These are phyloP conservation scores for Thamnaconus septentrionalis DNA, from an alignment of 2,113 vertebrate species.

Conservation along the genomic window DNA sequence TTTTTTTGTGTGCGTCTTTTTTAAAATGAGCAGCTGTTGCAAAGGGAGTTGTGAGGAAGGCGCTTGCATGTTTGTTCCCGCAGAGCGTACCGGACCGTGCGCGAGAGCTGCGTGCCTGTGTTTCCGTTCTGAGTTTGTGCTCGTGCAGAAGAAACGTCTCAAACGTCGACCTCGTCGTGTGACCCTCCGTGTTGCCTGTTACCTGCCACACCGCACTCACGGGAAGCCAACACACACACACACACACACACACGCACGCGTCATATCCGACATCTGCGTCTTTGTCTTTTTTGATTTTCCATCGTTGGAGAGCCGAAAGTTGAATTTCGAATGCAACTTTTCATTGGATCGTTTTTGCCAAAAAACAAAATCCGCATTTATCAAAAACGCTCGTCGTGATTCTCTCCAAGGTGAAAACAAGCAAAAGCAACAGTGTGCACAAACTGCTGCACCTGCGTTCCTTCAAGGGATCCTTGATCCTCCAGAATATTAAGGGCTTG, in stretches of 20 bases:
- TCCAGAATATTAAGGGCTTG: conserved; percentile 58
- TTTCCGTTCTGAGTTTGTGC: neutral
- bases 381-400: too few species aligned
- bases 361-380: too few species aligned
- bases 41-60: conserved; percentile 43
- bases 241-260: too few species aligned
- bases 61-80: conserved; percentile 45
- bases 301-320: too few species aligned
- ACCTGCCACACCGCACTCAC: conserved; percentile 50
- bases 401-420: too few species aligned
- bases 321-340: too few species aligned
- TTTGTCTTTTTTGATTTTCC: too few species aligned
- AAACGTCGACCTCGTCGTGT: conserved; percentile 32
- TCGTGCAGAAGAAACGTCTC: conserved; percentile 43
- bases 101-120: neutral
- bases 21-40: conserved; percentile 12
- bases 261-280: too few species aligned
- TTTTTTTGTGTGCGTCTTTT: conserved; percentile 6
- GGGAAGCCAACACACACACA: conserved; percentile 38
- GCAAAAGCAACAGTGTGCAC: too few species aligned
- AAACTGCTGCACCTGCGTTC: too few species aligned
- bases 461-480: neutral
- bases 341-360: too few species aligned
- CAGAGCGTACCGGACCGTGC: neutral
- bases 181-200: conserved; percentile 60